Conservation (phyloP, 2,888 invertebrate species). For the Chironomus tentans region DNA sequence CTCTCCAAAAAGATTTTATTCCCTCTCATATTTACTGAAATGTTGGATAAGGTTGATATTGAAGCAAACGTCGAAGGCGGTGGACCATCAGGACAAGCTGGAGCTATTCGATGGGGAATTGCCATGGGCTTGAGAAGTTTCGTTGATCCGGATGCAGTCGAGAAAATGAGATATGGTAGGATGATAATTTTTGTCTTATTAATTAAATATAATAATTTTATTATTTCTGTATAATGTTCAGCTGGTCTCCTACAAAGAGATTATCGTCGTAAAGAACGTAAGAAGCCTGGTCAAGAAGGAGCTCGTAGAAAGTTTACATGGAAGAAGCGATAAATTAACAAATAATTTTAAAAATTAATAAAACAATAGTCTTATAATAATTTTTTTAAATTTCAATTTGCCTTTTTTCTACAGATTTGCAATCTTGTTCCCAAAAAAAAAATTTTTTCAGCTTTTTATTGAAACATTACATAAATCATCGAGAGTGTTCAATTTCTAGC, state of each 20-base stretch:
- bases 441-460: no score
- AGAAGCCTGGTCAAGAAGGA: conserved; percentile 86
- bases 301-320: conserved; percentile 87
- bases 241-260: conserved; percentile 82
- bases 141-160: conserved; percentile 62
- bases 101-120: conserved; percentile 80
- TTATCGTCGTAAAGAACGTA: conserved; percentile 68
- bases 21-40: conserved; percentile 70
- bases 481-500: no score
- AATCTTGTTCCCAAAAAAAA: no score
- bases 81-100: conserved; percentile 74
- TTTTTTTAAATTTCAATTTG: no score
- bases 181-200: conserved; percentile 11
- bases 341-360: not conserved
- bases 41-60: conserved; percentile 71
- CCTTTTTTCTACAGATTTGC: no score
- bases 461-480: no score
- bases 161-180: conserved; percentile 78
- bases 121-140: conserved; percentile 76
- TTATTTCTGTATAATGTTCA: conserved; percentile 33
- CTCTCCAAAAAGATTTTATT: conserved; percentile 55
- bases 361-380: not conserved
- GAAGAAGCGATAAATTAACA: conserved; percentile 65
- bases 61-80: conserved; percentile 65
- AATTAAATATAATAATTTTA: not conserved